Conservation (phyloP, 2,888 invertebrate genomes). For the Drosophila buzzatii region DNA sequence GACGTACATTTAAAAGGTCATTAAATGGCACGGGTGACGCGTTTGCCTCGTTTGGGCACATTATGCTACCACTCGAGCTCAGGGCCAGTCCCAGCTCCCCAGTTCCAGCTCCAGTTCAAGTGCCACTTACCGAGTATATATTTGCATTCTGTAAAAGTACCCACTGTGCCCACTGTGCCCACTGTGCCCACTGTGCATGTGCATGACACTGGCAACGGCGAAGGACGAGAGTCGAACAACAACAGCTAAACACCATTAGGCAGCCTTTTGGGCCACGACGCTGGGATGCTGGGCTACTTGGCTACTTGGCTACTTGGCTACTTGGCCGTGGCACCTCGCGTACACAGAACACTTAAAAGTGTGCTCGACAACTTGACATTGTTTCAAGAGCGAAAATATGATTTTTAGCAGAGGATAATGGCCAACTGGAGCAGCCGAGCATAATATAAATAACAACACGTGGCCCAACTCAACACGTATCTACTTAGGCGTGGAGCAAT, state of each 20-base stretch:
- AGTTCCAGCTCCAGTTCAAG: conserved; percentile 10
- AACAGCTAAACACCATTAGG: conserved; percentile 76
- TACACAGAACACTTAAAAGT: conserved; percentile 63
- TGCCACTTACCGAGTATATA: conserved; percentile 60
- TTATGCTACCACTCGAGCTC: conserved; percentile 52
- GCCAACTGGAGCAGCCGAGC: conserved; percentile 21
- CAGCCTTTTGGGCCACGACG: conserved; percentile 27
- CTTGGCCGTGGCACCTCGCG: conserved; percentile 17
- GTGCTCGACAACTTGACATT: conserved; percentile 78
- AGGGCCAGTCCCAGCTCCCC: conserved; percentile 24
- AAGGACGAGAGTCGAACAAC: conserved; percentile 48
- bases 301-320: conserved; percentile 3
- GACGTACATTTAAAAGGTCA: conserved; percentile 79
- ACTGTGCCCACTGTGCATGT: conserved; percentile 42
- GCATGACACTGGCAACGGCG: conserved; percentile 60
- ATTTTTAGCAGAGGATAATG: conserved; percentile 63
- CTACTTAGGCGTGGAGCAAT: conserved; percentile 30
- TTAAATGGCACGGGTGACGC: conserved; percentile 57
- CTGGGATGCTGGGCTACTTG: background rate
- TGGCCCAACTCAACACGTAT: conserved; percentile 15
- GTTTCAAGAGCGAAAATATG: conserved; percentile 76
- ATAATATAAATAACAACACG: conserved; percentile 41
- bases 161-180: conserved; percentile 28
- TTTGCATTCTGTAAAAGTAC: conserved; percentile 66
- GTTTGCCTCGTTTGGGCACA: conserved; percentile 35